Percentiles rank a stretch among this genome's conserved stretches.
These are phyloP conservation scores for Sphenopsis melanotis DNA, from an alignment of 2,797 vertebrate genomes.

Conservation along the genomic window DNA sequence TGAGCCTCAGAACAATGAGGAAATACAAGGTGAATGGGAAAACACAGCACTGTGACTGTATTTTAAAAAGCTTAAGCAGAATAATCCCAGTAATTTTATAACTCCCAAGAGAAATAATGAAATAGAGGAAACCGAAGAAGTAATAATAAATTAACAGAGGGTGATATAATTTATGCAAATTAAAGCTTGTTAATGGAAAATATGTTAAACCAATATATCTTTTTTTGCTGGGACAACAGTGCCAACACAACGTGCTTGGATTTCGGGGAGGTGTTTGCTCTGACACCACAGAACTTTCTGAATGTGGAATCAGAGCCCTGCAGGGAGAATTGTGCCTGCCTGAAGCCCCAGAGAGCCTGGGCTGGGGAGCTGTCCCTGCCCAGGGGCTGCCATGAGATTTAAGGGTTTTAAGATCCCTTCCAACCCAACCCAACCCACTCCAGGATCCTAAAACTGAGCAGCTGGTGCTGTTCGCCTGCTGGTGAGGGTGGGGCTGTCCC, in stretches of 20 bases:
- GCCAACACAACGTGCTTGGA: not conserved
- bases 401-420: not conserved
- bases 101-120: slow-evolving; percentile 22
- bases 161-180: slow-evolving; percentile 45
- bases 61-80: not conserved
- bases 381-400: not conserved
- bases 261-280: not conserved
- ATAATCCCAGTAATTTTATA: slow-evolving; percentile 27
- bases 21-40: not conserved
- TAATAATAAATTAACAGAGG: slow-evolving; percentile 21
- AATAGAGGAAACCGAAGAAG: not conserved
- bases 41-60: not conserved
- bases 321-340: not conserved
- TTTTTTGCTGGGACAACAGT: not conserved
- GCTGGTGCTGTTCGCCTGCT: not conserved
- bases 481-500: not conserved
- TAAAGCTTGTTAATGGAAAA: slow-evolving; percentile 33
- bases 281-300: not conserved
- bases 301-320: not conserved
- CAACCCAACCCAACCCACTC: not conserved
- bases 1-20: not conserved
- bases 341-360: not conserved
- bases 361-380: not conserved
- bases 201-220: slow-evolving; percentile 12
- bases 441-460: not conserved